Percentiles rank a stretch among this genome's conserved stretches.
phyloP scores from a whole-genome alignment of 2,888 invertebrate species.

The Apamea crenata region DNA sequence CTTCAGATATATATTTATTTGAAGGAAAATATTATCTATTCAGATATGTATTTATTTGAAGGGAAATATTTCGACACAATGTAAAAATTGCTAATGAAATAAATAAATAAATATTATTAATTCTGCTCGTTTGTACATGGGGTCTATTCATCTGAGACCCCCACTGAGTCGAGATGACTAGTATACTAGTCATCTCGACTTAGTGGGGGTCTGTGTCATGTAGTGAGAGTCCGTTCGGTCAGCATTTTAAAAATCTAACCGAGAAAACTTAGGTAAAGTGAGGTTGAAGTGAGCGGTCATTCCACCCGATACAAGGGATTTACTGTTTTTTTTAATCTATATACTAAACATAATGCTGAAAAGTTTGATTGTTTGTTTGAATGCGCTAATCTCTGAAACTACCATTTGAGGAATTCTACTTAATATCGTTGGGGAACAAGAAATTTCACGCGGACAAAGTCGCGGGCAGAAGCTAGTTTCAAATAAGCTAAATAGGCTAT shows the following conservation, averaged over 20 bases:
- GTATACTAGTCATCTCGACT: no score
- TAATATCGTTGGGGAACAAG: not conserved
- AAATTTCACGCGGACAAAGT: not conserved
- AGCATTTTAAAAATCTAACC: not conserved
- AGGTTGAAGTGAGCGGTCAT: not conserved
- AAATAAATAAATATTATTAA: not conserved
- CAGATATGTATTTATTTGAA: no score
- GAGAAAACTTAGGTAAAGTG: not conserved
- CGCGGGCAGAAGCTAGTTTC: no score
- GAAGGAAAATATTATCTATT: not conserved
- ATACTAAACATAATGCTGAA: no score
- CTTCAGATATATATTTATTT: constrained; percentile 5
- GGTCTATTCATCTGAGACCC: not conserved
- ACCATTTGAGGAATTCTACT: not conserved
- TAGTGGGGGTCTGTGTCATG: no score
- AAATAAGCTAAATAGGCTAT: no score
- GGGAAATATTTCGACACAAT: no score
- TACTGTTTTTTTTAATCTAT: not conserved
- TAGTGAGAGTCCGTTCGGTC: not conserved
- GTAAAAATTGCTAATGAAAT: no score
- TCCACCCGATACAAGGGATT: not conserved
- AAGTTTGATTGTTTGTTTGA: not conserved
- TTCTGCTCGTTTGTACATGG: constrained; percentile 3
- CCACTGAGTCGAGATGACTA: not conserved
- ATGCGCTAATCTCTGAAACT: not conserved